Conservation (phyloP, 2,888 invertebrate species). For the Athalia rosae region DNA sequence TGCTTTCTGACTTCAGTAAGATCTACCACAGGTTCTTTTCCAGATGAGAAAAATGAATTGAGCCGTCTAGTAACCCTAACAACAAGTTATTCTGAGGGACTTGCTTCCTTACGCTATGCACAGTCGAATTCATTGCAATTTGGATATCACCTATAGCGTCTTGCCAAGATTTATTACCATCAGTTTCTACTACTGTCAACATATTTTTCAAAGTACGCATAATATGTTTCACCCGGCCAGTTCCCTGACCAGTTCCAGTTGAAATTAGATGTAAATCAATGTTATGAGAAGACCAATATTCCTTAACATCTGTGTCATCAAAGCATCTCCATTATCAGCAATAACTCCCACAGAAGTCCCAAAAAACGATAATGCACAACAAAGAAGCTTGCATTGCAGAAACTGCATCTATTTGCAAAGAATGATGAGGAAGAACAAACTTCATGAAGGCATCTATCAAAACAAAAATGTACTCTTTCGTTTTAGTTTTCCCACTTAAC, state of each 20-base stretch:
- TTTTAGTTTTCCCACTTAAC: slow-evolving; percentile 57
- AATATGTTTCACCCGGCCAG: slow-evolving; percentile 59
- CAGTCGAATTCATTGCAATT: slow-evolving; percentile 49
- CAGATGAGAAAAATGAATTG: slow-evolving; percentile 29
- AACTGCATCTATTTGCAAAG: slow-evolving; percentile 60
- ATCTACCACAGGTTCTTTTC: slow-evolving; percentile 39
- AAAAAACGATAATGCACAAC: slow-evolving; percentile 50
- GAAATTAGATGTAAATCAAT: slow-evolving; percentile 56
- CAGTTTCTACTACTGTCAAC: not conserved
- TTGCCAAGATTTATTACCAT: slow-evolving; percentile 54
- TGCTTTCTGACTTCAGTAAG: slow-evolving; percentile 42
- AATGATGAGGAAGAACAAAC: slow-evolving; percentile 54
- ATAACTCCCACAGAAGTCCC: slow-evolving; percentile 51
- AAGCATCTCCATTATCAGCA: slow-evolving; percentile 49
- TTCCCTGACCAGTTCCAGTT: slow-evolving; percentile 57
- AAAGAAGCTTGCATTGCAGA: slow-evolving; percentile 51
- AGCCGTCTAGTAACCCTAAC: no score
- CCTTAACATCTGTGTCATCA: slow-evolving; percentile 49
- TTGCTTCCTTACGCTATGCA: no score
- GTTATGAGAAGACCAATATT: slow-evolving; percentile 48
- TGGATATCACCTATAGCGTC: slow-evolving; percentile 58
- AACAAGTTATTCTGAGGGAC: no score
- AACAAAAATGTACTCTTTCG: slow-evolving; percentile 58
- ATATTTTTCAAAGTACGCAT: slow-evolving; percentile 49
- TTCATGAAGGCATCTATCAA: slow-evolving; percentile 58